These are phyloP conservation scores for Sterrhoptilus dennistouni DNA, from an alignment of 2,113 vertebrate species.

Conservation along the genomic window DNA sequence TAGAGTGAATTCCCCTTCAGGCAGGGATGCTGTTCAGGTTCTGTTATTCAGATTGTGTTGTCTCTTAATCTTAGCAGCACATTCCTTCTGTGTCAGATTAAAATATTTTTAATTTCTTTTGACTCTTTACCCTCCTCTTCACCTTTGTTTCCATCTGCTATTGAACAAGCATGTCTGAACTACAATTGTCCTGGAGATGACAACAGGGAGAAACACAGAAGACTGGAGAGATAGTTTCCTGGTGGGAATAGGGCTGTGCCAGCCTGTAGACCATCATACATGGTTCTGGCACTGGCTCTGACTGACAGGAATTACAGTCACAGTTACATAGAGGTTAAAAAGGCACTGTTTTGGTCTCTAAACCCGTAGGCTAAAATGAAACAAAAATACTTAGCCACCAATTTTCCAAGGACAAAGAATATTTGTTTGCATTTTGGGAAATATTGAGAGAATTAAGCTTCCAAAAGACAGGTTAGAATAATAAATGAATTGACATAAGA, in stretches of 20 bases:
- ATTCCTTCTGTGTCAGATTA: background rate
- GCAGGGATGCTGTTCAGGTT: background rate
- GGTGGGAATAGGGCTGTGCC: background rate
- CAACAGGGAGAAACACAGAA: background rate
- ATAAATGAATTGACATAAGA: background rate
- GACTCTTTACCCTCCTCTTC: background rate
- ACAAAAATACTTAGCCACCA: background rate
- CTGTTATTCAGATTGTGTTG: background rate
- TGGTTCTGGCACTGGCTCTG: background rate
- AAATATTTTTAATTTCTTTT: background rate
- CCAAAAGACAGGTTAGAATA: background rate
- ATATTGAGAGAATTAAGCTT: background rate
- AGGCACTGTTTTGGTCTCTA: background rate
- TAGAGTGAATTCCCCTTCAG: background rate
- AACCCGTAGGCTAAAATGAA: background rate
- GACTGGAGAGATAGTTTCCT: background rate
- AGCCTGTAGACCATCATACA: background rate
- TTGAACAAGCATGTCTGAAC: background rate
- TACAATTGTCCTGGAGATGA: background rate
- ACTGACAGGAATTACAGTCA: background rate
- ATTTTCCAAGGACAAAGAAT: background rate
- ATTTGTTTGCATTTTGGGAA: background rate
- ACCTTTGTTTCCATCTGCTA: background rate
- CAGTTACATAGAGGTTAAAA: background rate
- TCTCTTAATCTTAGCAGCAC: background rate